phyloP scores from a whole-genome alignment of 2,797 vertebrate genomes.

The Pseudochirops corinnae region DNA sequence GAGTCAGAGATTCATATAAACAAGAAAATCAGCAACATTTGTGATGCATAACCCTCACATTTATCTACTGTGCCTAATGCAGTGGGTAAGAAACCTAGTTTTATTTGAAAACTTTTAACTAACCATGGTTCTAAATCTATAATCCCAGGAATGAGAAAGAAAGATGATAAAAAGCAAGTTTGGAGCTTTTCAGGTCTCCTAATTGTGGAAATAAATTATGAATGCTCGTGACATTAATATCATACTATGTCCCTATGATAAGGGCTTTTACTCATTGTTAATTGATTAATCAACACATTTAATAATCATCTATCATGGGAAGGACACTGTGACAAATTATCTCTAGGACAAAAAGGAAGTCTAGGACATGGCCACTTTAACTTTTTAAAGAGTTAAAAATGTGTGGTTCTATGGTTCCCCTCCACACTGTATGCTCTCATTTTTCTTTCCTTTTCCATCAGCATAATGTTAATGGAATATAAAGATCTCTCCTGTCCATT shows the following conservation, averaged over 20 bases:
- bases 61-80: too few species aligned
- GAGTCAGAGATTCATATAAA: too few species aligned
- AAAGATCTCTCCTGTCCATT: too few species aligned
- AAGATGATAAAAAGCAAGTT: not conserved
- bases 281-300: not conserved
- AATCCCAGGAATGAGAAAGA: too few species aligned
- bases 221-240: not conserved
- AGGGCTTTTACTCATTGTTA: not conserved
- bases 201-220: not conserved
- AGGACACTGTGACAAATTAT: not conserved
- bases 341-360: not conserved
- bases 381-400: not conserved
- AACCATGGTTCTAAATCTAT: too few species aligned
- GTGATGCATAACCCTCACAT: too few species aligned
- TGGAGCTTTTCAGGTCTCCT: not conserved
- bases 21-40: too few species aligned
- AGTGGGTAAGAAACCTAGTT: too few species aligned
- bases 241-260: not conserved
- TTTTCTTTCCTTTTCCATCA: not conserved
- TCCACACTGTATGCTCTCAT: not conserved
- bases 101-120: too few species aligned
- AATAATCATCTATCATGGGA: not conserved
- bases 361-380: not conserved
- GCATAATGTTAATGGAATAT: too few species aligned
- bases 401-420: not conserved